Percentiles rank a stretch among this genome's conserved stretches.
phyloP scores from a whole-genome alignment of 2,797 vertebrate species.

The Uromys caudimaculatus region DNA sequence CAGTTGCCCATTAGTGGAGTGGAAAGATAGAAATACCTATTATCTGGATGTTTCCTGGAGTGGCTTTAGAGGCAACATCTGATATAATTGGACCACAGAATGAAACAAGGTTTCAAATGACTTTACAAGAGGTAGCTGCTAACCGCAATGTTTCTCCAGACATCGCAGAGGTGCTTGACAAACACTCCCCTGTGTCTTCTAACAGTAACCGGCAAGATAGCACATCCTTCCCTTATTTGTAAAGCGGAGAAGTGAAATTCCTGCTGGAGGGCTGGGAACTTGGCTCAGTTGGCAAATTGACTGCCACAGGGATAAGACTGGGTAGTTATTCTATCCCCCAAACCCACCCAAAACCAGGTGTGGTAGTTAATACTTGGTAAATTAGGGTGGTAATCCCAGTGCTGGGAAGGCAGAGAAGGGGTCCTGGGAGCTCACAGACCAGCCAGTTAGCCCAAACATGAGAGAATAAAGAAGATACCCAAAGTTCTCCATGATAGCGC shows the following conservation, averaged over 20 bases:
- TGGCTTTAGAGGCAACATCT: accelerated
- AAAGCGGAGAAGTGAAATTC: neutral
- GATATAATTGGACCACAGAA: neutral
- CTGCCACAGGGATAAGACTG: neutral
- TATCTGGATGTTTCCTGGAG: accelerated
- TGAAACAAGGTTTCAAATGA: neutral
- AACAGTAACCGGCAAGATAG: too few species aligned
- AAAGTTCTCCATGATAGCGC: neutral
- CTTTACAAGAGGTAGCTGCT: neutral
- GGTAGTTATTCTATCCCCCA: neutral
- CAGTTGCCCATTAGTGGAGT: accelerated
- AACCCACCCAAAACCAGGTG: neutral
- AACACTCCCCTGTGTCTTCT: neutral
- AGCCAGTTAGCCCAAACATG: neutral
- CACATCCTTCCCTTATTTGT: accelerated
- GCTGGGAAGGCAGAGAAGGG: neutral
- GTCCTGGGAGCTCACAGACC: neutral
- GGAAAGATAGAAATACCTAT: neutral
- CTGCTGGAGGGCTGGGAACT: neutral
- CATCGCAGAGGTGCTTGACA: accelerated
- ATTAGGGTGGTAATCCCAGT: neutral
- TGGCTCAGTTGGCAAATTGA: neutral
- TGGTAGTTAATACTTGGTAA: neutral
- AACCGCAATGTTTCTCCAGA: accelerated
- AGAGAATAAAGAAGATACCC: neutral